Percentiles rank a stretch among this genome's conserved stretches.
Conservation (phyloP, 2,888 invertebrate genomes). For the Amblyjoppa proteus region DNA sequence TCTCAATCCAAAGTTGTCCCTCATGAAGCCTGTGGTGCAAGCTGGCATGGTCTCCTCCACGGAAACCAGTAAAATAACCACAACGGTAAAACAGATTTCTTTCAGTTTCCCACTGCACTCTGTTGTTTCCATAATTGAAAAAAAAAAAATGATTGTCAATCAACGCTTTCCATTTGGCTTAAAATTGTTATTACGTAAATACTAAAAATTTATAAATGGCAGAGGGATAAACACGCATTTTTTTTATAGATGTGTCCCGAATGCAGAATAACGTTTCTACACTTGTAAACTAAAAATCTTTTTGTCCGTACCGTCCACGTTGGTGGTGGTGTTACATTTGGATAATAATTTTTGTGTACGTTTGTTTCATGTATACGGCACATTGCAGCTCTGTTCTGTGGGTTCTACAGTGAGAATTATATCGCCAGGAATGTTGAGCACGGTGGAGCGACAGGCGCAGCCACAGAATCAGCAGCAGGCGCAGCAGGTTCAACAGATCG, state of each 20-base stretch:
- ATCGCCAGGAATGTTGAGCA: slow-evolving; percentile 81
- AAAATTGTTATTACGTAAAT: too few species aligned
- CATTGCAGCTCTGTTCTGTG: slow-evolving; percentile 80
- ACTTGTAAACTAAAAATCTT: neutral
- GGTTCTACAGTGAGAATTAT: slow-evolving; percentile 83
- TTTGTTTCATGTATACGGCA: slow-evolving; percentile 52
- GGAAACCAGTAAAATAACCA: slow-evolving; percentile 81
- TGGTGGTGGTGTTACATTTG: neutral
- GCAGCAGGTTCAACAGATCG: slow-evolving; percentile 79
- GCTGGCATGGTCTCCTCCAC: slow-evolving; percentile 77
- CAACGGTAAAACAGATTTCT: slow-evolving; percentile 60
- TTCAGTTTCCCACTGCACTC: too few species aligned
- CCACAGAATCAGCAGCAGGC: slow-evolving; percentile 74
- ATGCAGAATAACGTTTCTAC: neutral
- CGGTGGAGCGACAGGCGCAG: slow-evolving; percentile 80
- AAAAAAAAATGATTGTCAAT: too few species aligned
- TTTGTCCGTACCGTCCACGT: neutral
- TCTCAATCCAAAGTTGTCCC: slow-evolving; percentile 80
- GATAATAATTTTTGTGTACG: slow-evolving; percentile 48
- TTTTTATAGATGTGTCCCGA: neutral
- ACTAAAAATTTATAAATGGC: too few species aligned
- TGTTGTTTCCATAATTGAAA: too few species aligned
- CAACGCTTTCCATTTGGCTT: too few species aligned
- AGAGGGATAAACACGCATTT: too few species aligned
- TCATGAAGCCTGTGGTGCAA: slow-evolving; percentile 81